Evolutionary conservation across 2,113 vertebrate genomes (phyloP).

Genomic region (Cynocephalus volans): DNA sequence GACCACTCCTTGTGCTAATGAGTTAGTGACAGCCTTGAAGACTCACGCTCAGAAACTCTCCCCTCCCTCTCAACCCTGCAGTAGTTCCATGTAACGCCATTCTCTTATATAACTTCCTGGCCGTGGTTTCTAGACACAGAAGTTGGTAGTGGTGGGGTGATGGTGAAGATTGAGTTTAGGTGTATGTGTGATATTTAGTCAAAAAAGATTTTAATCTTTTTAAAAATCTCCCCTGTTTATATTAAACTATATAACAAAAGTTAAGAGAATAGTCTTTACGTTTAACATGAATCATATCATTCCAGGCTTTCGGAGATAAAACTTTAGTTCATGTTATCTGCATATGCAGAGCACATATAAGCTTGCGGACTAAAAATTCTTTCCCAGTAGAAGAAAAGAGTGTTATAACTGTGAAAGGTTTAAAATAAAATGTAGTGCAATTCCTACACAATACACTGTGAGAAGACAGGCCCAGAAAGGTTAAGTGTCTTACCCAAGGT

Average conservation of each 20-base stretch:
- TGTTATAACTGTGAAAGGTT: neutral
- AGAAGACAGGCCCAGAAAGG: neutral
- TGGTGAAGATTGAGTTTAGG: neutral
- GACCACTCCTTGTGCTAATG: conserved; percentile 31
- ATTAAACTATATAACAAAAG: conserved; percentile 31
- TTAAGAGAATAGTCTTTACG: neutral
- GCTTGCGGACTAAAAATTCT: neutral
- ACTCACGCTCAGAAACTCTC: neutral
- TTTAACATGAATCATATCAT: neutral
- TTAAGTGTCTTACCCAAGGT: neutral
- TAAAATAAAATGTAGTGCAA: neutral
- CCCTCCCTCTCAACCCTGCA: neutral
- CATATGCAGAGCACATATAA: neutral
- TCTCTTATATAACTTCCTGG: neutral
- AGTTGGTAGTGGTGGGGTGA: neutral
- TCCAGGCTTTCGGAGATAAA: neutral
- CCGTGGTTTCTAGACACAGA: neutral
- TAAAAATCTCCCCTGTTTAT: neutral
- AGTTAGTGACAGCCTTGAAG: neutral
- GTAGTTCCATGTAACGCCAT: neutral
- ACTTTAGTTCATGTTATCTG: neutral
- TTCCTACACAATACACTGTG: neutral
- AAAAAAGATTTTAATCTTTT: conserved; percentile 42
- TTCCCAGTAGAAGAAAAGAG: conserved; percentile 4
- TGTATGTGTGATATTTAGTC: neutral